Evolutionary conservation across 1,140 invertebrate species (phyloP), one percentile per base, ranked within the genome.

Genomic region (Popillia japonica): DNA sequence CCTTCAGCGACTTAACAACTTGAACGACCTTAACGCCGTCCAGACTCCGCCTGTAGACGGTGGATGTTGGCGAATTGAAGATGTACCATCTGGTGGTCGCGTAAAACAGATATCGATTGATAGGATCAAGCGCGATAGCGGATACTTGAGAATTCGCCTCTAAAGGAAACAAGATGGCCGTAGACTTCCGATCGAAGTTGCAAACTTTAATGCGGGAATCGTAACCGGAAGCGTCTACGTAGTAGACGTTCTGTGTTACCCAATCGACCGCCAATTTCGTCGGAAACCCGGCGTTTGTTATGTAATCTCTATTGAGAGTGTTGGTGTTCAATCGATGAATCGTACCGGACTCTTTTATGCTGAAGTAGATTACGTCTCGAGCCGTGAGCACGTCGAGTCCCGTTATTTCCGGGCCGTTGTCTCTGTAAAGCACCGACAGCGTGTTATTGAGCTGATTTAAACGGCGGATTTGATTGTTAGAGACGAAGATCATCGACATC

Each of bases 191-290:
- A 0, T 84, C 81, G 44, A 92, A 87, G 78, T 89, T 88, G 79
- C 93, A 93, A 0, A 90, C 89, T 73, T 88, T 83, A 3, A 92
- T 87, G 11, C 81, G 84, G 42, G 85, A 87, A 2, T 82, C 83
- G 0, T 74, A 42, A 1, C 83, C 81, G 4, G 88, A 87, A 77
- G 89, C 91, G 83, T 94, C 92, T 76, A 92, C 90, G 84, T 92
- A 94, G 83, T 96, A 96, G 0, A 95, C 87, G 81, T 96, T 96
- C 14, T 91, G 88, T 0, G 92, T 93, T 11, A 93, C 87, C 94
- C 94, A 96, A 83, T 96, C 94, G 6, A 95, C 89, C 0, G 93
- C 90, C 20, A 96, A 82, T 79, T 92, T 90, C 79, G 90, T 90
- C 0, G 95, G 95, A 44, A 81, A 75, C 0, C 84, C 81, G 6